Evolutionary conservation across 1,140 invertebrate species (phyloP), one percentile per base, ranked within the genome.

Genomic region (Drosophila sucinea): DNA sequence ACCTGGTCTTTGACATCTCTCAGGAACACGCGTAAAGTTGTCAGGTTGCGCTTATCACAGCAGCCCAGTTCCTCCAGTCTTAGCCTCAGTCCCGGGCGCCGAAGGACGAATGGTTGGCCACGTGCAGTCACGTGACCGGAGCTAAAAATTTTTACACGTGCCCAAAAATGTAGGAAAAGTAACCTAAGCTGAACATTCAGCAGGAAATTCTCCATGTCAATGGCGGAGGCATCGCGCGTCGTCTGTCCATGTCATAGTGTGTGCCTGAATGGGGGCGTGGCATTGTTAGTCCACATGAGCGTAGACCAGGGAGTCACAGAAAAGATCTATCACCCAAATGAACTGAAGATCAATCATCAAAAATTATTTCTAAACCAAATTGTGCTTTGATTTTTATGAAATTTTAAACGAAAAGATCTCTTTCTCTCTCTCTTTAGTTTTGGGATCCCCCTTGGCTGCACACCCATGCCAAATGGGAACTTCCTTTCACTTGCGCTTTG

Each of bases 1-100:
- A 71, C 79, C 79, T 87, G 82, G 84, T 77, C 77, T 72, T 69
- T 87, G 83, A 87, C 84, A 87, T 83, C 70, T 83, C 67, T 67
- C 61, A 60, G 81, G 44, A 71, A 65, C 77, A 80, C 61, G 57
- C 72, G 73, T 67, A 41, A 44, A 55, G 81, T 85, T 79, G 79
- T 70, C 75, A 70, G 63, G 83, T 82, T 87, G 83, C 76, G 83
- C 83, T 87, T 87, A 87, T 87, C 83, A 71, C 79, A 73, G 84
- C 83, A 79, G 72, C 67, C 73, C 74, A 70, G 68, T 65, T 47
- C 40, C 40, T 7, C 6, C 33, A 33, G 33, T 33, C 8, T 7
- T 7, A 33, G 33, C 8, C 10, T 10, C 32, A 25, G 10, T 55
- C 23, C 7, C 35, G 27, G 27, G 11, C 17, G 10, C 41, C 40